These are phyloP conservation scores for Sminthurides bifidus DNA, from an alignment of 1,140 invertebrate species.

Conservation along the genomic window DNA sequence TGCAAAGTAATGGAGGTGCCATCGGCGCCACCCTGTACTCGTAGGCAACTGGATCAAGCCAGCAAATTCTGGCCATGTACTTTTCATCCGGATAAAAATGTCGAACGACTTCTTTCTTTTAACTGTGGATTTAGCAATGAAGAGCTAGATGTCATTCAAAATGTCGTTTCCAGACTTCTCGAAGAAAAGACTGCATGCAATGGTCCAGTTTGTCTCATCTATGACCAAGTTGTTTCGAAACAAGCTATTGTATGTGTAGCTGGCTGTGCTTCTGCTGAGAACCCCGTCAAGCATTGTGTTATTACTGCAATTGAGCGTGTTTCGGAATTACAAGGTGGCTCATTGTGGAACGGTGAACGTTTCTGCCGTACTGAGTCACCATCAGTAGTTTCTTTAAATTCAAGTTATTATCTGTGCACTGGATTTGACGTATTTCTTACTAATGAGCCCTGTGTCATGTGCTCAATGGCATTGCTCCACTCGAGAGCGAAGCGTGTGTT, in stretches of 20 bases:
- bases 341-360: no score
- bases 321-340: slow-evolving; percentile 65
- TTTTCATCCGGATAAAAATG: slow-evolving; percentile 61
- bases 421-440: slow-evolving; percentile 73
- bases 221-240: slow-evolving; percentile 48
- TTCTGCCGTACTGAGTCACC: no score
- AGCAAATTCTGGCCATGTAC: slow-evolving; percentile 65
- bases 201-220: slow-evolving; percentile 47
- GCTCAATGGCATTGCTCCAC: slow-evolving; percentile 86
- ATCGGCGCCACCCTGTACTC: slow-evolving; percentile 46
- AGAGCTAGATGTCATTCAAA: slow-evolving; percentile 45
- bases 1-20: slow-evolving; percentile 50
- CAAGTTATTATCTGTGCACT: slow-evolving; percentile 64
- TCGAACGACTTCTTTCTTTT: slow-evolving; percentile 44
- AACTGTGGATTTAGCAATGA: slow-evolving; percentile 45
- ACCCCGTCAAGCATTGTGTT: slow-evolving; percentile 69
- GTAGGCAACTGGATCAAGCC: slow-evolving; percentile 51
- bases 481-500: slow-evolving; percentile 71
- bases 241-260: slow-evolving; percentile 55
- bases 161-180: slow-evolving; percentile 50
- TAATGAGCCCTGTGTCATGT: slow-evolving; percentile 82
- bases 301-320: slow-evolving; percentile 79
- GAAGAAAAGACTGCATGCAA: slow-evolving; percentile 39
- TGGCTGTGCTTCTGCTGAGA: slow-evolving; percentile 38
- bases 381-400: slow-evolving; percentile 1